phyloP scores from a whole-genome alignment of 2,888 invertebrate genomes.

The Lithosia quadra region DNA sequence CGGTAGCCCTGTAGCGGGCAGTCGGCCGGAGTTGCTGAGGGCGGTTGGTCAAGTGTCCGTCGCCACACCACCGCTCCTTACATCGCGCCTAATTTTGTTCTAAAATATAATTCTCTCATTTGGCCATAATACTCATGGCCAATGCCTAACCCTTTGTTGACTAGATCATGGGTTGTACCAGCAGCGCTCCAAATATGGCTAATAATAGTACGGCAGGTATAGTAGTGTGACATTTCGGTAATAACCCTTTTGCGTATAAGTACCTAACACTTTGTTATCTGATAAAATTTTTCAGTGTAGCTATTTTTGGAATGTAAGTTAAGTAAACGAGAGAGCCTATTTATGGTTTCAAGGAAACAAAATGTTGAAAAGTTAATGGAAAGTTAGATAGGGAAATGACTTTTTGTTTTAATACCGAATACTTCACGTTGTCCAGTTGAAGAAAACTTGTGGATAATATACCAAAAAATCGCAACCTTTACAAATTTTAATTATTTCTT shows the following conservation, averaged over 20 bases:
- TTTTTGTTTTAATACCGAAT: not conserved
- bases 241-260: slow-evolving; percentile 37
- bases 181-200: slow-evolving; percentile 76
- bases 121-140: slow-evolving; percentile 50
- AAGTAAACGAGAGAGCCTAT: slow-evolving; percentile 12
- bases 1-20: slow-evolving; percentile 54
- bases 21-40: slow-evolving; percentile 71
- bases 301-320: slow-evolving; percentile 16
- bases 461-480: not conserved
- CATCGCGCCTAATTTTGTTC: slow-evolving; percentile 36
- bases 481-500: not conserved
- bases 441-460: not conserved
- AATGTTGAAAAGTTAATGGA: slow-evolving; percentile 9
- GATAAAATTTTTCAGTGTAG: slow-evolving; percentile 23
- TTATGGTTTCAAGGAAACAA: slow-evolving; percentile 22
- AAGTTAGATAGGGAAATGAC: not conserved
- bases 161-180: slow-evolving; percentile 81
- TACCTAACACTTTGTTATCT: slow-evolving; percentile 20
- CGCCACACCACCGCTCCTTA: slow-evolving; percentile 40
- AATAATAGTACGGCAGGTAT: slow-evolving; percentile 70
- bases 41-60: slow-evolving; percentile 63
- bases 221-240: slow-evolving; percentile 51
- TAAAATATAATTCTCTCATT: slow-evolving; percentile 41
- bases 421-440: not conserved
- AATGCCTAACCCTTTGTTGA: slow-evolving; percentile 39